Evolutionary conservation across 2,888 invertebrate species (phyloP).

Genomic region (Actias luna): DNA sequence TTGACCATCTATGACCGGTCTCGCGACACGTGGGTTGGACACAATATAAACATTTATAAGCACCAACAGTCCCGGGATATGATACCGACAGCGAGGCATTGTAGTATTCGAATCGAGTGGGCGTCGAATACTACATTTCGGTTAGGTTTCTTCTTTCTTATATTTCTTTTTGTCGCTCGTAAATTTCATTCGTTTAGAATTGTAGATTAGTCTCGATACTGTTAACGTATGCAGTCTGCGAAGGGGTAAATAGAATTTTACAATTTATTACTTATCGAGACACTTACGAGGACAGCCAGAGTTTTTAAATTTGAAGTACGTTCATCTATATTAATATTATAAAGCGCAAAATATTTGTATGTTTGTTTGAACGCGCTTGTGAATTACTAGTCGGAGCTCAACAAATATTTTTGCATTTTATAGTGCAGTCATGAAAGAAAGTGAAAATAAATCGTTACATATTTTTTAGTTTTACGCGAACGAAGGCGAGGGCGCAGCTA

Average conservation of each 20-base stretch:
- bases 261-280: too few relatives aligned
- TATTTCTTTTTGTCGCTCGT: not conserved
- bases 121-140: not conserved
- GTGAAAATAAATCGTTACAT: too few relatives aligned
- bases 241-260: not conserved
- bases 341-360: too few relatives aligned
- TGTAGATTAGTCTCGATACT: not conserved
- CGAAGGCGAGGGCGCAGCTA: too few relatives aligned
- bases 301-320: not conserved
- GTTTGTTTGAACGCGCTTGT: too few relatives aligned
- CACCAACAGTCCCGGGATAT: constrained; percentile 20
- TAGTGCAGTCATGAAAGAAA: too few relatives aligned
- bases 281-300: too few relatives aligned
- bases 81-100: not conserved
- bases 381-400: too few relatives aligned
- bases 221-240: not conserved
- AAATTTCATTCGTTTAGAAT: not conserved
- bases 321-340: too few relatives aligned
- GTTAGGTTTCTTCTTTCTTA: not conserved
- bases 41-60: constrained; percentile 20
- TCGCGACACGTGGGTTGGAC: constrained; percentile 15
- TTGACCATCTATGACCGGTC: constrained; percentile 17
- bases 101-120: not conserved
- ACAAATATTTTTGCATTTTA: too few relatives aligned
- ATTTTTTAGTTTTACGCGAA: too few relatives aligned